Base-by-base conservation (phyloP, 1,140 invertebrate genomes). In the Drosophila auraria region DNA sequence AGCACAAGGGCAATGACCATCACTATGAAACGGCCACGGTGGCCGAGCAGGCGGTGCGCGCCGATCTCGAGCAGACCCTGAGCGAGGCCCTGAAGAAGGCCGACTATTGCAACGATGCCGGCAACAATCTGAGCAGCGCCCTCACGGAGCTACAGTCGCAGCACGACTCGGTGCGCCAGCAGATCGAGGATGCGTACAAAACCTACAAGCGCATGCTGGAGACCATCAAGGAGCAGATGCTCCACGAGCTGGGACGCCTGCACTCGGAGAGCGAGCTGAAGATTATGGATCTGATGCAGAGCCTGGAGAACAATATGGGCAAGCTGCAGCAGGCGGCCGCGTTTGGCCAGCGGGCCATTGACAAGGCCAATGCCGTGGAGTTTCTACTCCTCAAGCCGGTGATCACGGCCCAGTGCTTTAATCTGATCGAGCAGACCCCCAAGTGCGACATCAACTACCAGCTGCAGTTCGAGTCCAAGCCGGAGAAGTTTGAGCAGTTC, bases 141-240 rank as follows among this genome's bases (percentile, higher is more conserved):
- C 93, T 98, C n/a, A 96, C 96, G 59, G 97, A 98, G 70, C 92
- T 98, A 23, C 96, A 98, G 92, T 94, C 95, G 78, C 97, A 98
- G 92, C 95, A 96, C 72, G 97, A 98, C 91, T 96, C 96, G 91
- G 97, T 97, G n/a, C 96, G 96, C 84, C 95, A 95, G 83, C 94
- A 97, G 40, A 97, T 99, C 75, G 95, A 96, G 56, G 97, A 98
- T 93, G 96, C 97, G 54, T 98, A 97, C 94, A 95, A 96, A 86
- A 95, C 95, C 91, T 98, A 97, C 82, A 97, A 97, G 93, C 96
- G 96, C 36, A 94, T 97, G 58, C 93, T 98, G 51, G 97, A 98
- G 80, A 95, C 96, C 80, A 95, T 95, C 76, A 95, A 95, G 69
- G 97, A 98, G 81, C 95, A 95, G 51, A 93, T 96, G 20, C 92